Base-by-base conservation (phyloP, 2,888 invertebrate species). In the Xylota sylvarum region DNA sequence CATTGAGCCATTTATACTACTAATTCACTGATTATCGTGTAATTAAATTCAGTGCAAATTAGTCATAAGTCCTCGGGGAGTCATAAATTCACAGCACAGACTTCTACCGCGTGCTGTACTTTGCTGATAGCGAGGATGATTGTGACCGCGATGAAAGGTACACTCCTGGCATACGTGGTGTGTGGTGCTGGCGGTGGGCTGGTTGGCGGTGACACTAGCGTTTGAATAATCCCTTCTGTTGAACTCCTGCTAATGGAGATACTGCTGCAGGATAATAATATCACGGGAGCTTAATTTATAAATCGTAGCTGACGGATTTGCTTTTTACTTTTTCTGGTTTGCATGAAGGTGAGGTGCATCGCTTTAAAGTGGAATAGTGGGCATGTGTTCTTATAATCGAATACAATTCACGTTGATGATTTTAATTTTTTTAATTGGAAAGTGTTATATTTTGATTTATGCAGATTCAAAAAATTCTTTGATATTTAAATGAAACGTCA, bases 41-140 rank as follows among this genome's bases (percentile, higher is more conserved):
- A 64, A 69, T 79, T 74, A 55, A 84, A 74, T 69, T 74, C 67
- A 67, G 48, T 64, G 73, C 73, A 69, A 84, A 84, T 74, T 84
- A 67, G 67, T 67, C 67, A 56, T 50, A 55, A 65, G 64, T 78
- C 78, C 72, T 46, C 23, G 35, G 62, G 52, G 79, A 32, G 48
- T 69, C 55, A 74, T 84, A 67, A 84, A 79, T 84, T n/a, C 60
- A 19, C 30, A 27, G 32, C 40, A 17, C 46, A 14, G 35, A 46
- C 32, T 9, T 35, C 23, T 9, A 27, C 27, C 64, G 62, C 52
- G 52, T 46, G 58, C 65, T 73, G 50, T 60, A 27, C 43, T 73
- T 50, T 55, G 10, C 46, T 73, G 65, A 78, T 73, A 65, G 19
- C 58, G 19, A 58, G 56, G 37, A 56, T 76, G 50, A 65, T 65